Conservation (phyloP, 2,888 invertebrate genomes). For the Scelioninae gen. 2 region DNA sequence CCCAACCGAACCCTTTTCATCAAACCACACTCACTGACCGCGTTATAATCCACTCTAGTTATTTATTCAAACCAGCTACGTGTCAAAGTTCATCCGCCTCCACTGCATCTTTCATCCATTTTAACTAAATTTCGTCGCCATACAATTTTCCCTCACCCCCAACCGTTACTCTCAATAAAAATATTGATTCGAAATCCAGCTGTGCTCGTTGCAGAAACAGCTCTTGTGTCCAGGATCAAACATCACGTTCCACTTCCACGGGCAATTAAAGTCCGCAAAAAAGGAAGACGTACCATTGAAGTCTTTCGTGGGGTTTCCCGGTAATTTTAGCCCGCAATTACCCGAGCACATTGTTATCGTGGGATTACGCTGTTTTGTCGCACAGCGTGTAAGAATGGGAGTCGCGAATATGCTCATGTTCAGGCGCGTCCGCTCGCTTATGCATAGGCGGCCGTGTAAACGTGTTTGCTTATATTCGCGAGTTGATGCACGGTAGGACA, state of each 20-base stretch:
- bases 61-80: no score
- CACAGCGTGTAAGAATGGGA: constrained; percentile 44
- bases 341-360: constrained; percentile 50
- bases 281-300: constrained; percentile 20
- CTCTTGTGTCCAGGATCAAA: no score
- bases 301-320: constrained; percentile 31
- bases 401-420: constrained; percentile 46
- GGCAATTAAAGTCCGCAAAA: constrained; percentile 30
- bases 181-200: no score
- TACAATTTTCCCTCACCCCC: no score
- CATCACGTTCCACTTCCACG: constrained; percentile 21
- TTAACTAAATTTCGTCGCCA: no score
- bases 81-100: no score
- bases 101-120: no score
- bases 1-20: no score
- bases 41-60: no score
- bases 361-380: constrained; percentile 46
- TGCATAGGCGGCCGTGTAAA: constrained; percentile 51
- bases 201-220: no score
- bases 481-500: constrained; percentile 68
- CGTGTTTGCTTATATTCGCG: constrained; percentile 61
- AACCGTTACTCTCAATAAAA: no score
- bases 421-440: constrained; percentile 44
- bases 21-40: no score
- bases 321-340: constrained; percentile 54